phyloP scores from a whole-genome alignment of 2,888 invertebrate species.

The Dasysyrphus tricinctus region DNA sequence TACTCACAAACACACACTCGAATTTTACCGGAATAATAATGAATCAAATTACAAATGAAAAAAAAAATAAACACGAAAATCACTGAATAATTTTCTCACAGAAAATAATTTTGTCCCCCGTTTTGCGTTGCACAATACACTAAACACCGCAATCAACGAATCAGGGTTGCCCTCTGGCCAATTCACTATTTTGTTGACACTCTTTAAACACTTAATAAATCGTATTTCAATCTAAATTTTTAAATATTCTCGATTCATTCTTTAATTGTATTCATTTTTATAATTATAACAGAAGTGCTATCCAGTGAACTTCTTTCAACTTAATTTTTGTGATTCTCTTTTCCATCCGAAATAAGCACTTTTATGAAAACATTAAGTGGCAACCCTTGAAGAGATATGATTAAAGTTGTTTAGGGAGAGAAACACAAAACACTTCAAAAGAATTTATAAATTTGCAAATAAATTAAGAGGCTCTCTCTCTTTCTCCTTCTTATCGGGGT shows the following conservation, averaged over 20 bases:
- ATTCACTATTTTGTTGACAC: not conserved
- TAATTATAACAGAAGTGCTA: not conserved
- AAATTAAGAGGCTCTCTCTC: constrained; percentile 31
- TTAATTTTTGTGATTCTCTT: not conserved
- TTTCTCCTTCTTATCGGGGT: constrained; percentile 15
- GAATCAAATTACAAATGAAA: constrained; percentile 20
- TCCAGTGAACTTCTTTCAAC: not conserved
- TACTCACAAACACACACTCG: not conserved
- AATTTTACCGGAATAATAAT: constrained; percentile 20
- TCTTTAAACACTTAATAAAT: not conserved
- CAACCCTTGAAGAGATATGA: constrained; percentile 10
- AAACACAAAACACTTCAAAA: not conserved
- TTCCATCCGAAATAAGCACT: not conserved
- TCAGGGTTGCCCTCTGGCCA: not conserved
- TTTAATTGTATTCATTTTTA: too few species aligned
- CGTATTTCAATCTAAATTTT: not conserved
- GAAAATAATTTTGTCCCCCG: constrained; percentile 37
- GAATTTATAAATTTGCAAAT: constrained; percentile 36
- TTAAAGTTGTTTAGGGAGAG: constrained; percentile 7
- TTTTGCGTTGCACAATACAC: constrained; percentile 31
- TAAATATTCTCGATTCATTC: too few species aligned
- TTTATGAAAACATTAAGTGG: not conserved
- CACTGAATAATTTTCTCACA: constrained; percentile 46
- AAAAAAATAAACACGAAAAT: constrained; percentile 7
- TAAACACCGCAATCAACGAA: constrained; percentile 22